Evolutionary conservation across 2,113 vertebrate genomes (phyloP), one percentile per base, ranked within the genome.

Genomic region (Pedionomus torquatus): DNA sequence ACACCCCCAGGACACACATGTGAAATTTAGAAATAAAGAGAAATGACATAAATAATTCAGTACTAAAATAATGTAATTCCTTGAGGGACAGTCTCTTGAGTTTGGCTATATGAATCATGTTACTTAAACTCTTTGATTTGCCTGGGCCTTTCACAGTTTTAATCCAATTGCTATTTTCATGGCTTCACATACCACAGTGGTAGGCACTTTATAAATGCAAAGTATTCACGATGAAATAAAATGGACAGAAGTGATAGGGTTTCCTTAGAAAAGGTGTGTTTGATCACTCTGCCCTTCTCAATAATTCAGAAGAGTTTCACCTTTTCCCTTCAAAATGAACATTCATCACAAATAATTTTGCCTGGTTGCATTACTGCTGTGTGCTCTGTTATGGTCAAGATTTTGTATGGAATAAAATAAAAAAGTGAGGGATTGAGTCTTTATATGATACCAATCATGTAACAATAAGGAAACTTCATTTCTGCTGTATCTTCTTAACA

Each of bases 141-240:
- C 25, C n/a, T 75, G n/a, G 57, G 55, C 20, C 28, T 95, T 92
- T 87, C 72, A 80, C n/a, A 70, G 41, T 86, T 86, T 86, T 92
- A 83, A 83, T 83, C 86, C 80, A 54, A 63, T 63, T 65, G 41
- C 21, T 63, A 10, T 65, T 93, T 93, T 90, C 64, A 55, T 83
- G 76, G 55, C 26, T 80, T 88, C 46, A 28, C n/a, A 55, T 55
- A 58, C 46, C 75, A 68, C 31, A 78, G 60, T 54, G 41, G 35
- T 60, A 80, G 49, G 26, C 60, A 71, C 44, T 83, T 81, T 33
- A 78, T 21, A 93, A 89, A 92, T 71, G 80, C 61, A 71, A 68
- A 92, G 13, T 48, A 64, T 81, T 92, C 24, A 25, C 17, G n/a
- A 87, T 75, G n/a, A 94, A 93, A 88, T 83, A 66, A 92, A 95